Evolutionary conservation across 2,797 vertebrate genomes (phyloP).

Genomic region (Linurgus olivaceus): DNA sequence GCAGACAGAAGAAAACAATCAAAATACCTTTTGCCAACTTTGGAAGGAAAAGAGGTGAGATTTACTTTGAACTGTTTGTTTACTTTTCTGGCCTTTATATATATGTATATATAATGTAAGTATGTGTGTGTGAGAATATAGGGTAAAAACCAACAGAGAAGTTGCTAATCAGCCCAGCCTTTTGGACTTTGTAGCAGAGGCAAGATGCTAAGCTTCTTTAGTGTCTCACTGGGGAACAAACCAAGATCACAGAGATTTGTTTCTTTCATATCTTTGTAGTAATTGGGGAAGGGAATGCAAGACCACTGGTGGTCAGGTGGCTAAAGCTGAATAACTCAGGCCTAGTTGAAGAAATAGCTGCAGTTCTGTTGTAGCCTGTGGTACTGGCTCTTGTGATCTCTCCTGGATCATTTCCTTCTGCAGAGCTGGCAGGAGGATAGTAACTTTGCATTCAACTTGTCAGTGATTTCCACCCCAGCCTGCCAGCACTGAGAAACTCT

Average conservation of each 20-base stretch:
- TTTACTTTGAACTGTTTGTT: not conserved
- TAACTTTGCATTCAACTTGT: not conserved
- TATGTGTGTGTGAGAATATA: not conserved
- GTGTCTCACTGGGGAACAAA: not conserved
- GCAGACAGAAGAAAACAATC: not conserved
- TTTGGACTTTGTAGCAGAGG: not conserved
- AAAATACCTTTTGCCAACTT: not conserved
- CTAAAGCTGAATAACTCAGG: not conserved
- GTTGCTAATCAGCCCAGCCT: not conserved
- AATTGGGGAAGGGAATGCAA: not conserved
- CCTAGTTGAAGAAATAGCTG: not conserved
- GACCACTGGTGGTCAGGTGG: not conserved
- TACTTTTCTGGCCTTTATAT: not conserved
- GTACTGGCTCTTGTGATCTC: not conserved
- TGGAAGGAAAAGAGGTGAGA: not conserved
- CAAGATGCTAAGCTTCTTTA: not conserved
- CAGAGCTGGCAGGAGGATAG: not conserved
- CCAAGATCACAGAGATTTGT: not conserved
- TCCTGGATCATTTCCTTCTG: not conserved
- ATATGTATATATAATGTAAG: not conserved
- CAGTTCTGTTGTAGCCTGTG: not conserved
- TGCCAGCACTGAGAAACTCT: not conserved
- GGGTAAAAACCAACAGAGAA: not conserved
- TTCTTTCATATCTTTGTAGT: not conserved
- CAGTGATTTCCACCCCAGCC: not conserved